Evolutionary conservation across 2,797 vertebrate genomes (phyloP), one percentile per base, ranked within the genome.

Genomic region (Lutra lutra): DNA sequence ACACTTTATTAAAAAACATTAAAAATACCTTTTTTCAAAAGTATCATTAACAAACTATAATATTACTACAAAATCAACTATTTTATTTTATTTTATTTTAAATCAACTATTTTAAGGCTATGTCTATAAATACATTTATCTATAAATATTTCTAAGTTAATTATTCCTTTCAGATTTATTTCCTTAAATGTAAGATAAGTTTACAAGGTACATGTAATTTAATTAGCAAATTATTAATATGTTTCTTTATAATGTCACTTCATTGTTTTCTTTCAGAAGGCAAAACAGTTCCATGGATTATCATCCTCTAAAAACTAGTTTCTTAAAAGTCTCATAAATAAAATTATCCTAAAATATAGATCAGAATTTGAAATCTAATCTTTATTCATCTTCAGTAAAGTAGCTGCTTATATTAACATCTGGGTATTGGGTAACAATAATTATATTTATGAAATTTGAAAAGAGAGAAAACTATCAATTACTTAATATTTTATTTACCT

Each of bases 281-380:
- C 3, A 83, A 70, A 78, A 86, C 15, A 77, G 11, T 32, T 62
- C 32, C 79, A 32, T 29, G 29, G 13, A 78, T 92, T 68, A 91
- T 43, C 86, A 83, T 95, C 18, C 58, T 18, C 83, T 68, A 40
- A 96, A 73, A 92, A 17, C 48, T 95, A 12, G 0, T 82, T 97
- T 94, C 62, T 58, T 66, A 89, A 88, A 75, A 91, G 15, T 73
- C 75, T 91, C 93, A 1, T 72, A 94, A 86, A 27, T 15, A 25
- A 54, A 97, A 82, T 54, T 94, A 94, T 51, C 88, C 43, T 94
- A 91, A 96, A 96, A 89, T 43, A 97, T 10, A 96, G 27, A 92
- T 51, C 25, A 78, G 38, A 95, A 73, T 85, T 62, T 88, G 20
- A 96, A 96, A 96, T 96, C 20, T 87, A 46, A 84, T 54, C 35